Evolutionary conservation across 2,888 invertebrate species (phyloP).

Genomic region (Campopleginae sp.): DNA sequence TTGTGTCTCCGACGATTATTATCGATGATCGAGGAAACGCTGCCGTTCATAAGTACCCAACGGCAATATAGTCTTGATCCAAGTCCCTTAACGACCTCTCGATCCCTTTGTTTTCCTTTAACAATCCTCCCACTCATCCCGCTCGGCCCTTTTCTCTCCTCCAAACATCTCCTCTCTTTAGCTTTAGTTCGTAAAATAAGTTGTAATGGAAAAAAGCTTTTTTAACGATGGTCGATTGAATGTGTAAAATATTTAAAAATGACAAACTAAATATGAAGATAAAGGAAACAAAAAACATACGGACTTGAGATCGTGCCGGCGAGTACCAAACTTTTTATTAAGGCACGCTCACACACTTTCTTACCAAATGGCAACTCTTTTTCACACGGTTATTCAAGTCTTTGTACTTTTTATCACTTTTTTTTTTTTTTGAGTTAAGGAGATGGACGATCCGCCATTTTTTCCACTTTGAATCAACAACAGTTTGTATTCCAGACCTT

Average conservation of each 20-base stretch:
- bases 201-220: constrained; percentile 79
- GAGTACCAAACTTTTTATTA: constrained; percentile 51
- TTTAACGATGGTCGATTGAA: constrained; percentile 78
- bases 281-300: constrained; percentile 44
- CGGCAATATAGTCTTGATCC: constrained; percentile 72
- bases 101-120: constrained; percentile 20
- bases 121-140: no score
- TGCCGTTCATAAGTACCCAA: constrained; percentile 53
- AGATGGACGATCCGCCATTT: neutral
- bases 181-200: constrained; percentile 79
- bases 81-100: constrained; percentile 59
- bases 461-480: constrained; percentile 14
- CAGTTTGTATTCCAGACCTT: neutral
- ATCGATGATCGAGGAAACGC: constrained; percentile 16
- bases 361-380: neutral
- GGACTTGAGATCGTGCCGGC: constrained; percentile 9
- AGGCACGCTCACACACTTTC: constrained; percentile 19
- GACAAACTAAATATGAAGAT: constrained; percentile 63
- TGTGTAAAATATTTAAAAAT: constrained; percentile 78
- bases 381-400: neutral
- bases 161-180: constrained; percentile 71
- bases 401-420: neutral
- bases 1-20: constrained; percentile 32
- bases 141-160: neutral
- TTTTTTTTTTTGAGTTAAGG: neutral